These are phyloP conservation scores for Crotalus adamanteus DNA, from an alignment of 2,797 vertebrate genomes.

Conservation along the genomic window DNA sequence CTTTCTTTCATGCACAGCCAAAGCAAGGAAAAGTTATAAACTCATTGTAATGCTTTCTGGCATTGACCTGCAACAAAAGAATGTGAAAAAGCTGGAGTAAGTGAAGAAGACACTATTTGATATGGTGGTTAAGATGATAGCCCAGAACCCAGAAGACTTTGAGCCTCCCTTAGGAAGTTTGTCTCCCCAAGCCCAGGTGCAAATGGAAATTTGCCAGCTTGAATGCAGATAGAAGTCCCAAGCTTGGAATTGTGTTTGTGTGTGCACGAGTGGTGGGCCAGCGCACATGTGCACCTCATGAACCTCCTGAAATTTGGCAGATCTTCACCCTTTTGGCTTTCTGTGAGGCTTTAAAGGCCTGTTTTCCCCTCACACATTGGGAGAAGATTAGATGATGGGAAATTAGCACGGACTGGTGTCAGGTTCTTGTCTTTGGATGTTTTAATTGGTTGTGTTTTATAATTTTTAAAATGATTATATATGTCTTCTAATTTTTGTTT, in stretches of 20 bases:
- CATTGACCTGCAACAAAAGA: slow-evolving; percentile 18
- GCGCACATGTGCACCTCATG: background rate
- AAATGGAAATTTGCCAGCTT: background rate
- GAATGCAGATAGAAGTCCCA: background rate
- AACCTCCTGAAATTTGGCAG: background rate
- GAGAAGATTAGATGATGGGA: background rate
- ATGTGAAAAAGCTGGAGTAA: background rate
- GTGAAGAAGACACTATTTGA: background rate
- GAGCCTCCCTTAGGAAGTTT: background rate
- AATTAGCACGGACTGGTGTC: background rate
- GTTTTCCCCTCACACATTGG: background rate
- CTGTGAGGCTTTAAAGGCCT: background rate
- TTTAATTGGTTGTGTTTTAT: background rate
- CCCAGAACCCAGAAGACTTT: background rate
- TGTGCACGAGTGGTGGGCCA: background rate
- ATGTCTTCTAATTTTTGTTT: background rate
- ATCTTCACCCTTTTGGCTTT: background rate
- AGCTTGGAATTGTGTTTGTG: background rate
- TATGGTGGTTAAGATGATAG: background rate
- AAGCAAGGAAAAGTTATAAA: slow-evolving; percentile 46
- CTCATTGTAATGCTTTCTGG: slow-evolving; percentile 23
- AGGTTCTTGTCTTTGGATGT: background rate
- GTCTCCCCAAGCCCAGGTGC: background rate
- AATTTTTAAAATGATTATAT: background rate
- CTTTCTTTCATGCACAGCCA: slow-evolving; percentile 35